phyloP scores from a whole-genome alignment of 2,113 vertebrate genomes.

The Bubo bubo region DNA sequence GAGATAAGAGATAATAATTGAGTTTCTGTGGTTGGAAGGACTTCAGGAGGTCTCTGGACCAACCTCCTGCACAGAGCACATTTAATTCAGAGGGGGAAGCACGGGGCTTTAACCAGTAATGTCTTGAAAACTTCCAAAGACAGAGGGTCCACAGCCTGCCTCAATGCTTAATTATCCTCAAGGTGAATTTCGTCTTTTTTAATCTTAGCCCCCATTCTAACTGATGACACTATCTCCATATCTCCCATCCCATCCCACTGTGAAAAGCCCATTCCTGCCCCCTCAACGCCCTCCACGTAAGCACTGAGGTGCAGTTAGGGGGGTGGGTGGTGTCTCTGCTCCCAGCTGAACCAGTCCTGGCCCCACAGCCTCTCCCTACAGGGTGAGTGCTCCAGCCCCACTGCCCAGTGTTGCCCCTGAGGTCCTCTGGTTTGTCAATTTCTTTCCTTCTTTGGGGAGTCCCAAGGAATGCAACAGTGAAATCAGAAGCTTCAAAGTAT shows the following conservation, averaged over 20 bases:
- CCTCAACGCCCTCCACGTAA: neutral
- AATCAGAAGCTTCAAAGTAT: neutral
- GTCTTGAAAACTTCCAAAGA: neutral
- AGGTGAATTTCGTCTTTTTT: neutral
- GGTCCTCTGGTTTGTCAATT: neutral
- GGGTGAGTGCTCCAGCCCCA: rapidly evolving
- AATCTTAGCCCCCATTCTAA: neutral
- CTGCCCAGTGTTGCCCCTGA: neutral
- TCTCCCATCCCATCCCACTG: neutral
- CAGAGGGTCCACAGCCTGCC: neutral
- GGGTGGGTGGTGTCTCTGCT: neutral
- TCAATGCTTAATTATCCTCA: neutral
- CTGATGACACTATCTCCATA: neutral
- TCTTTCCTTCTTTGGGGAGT: neutral
- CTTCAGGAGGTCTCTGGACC: neutral
- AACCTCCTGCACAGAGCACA: neutral
- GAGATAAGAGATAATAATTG: neutral
- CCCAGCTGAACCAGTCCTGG: neutral
- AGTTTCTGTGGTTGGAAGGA: neutral
- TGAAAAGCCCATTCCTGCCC: neutral
- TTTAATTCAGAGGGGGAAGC: neutral
- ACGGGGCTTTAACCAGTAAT: rapidly evolving
- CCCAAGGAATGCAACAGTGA: neutral
- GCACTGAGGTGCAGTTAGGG: neutral
- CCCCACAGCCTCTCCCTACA: neutral